Conservation (phyloP, 2,888 invertebrate species). For the Crematogaster levior region DNA sequence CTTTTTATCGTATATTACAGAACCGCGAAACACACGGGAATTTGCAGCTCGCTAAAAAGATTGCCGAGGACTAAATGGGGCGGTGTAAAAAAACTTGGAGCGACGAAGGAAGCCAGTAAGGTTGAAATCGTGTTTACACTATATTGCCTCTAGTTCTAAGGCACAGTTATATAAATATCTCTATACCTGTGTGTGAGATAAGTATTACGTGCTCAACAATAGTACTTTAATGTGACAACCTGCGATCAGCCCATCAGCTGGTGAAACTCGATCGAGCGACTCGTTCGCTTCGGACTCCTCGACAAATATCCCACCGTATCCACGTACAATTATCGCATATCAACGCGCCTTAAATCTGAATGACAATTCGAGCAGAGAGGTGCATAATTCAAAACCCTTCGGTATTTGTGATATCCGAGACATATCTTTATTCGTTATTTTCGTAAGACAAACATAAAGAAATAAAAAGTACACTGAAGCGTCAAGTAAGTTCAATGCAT, state of each 20-base stretch:
- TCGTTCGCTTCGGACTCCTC: not conserved
- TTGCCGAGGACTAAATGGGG: not conserved
- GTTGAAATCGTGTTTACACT: slow-evolving; percentile 48
- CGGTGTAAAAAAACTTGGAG: slow-evolving; percentile 35
- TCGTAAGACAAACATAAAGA: slow-evolving; percentile 82
- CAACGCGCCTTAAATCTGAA: not conserved
- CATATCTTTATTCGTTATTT: slow-evolving; percentile 76
- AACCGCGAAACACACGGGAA: slow-evolving; percentile 10
- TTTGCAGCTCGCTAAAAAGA: slow-evolving; percentile 16
- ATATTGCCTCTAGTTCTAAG: slow-evolving; percentile 67
- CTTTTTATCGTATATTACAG: slow-evolving; percentile 23
- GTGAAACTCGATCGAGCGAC: not conserved
- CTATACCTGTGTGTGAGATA: slow-evolving; percentile 53
- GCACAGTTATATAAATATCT: slow-evolving; percentile 65
- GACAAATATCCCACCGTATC: slow-evolving; percentile 46
- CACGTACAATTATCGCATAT: slow-evolving; percentile 53
- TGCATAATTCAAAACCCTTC: slow-evolving; percentile 76
- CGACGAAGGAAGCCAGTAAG: slow-evolving; percentile 54
- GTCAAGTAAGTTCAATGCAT: slow-evolving; percentile 78
- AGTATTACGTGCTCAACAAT: slow-evolving; percentile 57
- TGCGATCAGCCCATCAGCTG: not conserved
- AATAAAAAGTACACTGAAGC: slow-evolving; percentile 83
- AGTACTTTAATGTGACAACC: slow-evolving; percentile 24
- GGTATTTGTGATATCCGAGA: slow-evolving; percentile 77
- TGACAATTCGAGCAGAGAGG: slow-evolving; percentile 67